Base-by-base conservation (phyloP, 1,140 invertebrate genomes). In the Galleria mellonella region DNA sequence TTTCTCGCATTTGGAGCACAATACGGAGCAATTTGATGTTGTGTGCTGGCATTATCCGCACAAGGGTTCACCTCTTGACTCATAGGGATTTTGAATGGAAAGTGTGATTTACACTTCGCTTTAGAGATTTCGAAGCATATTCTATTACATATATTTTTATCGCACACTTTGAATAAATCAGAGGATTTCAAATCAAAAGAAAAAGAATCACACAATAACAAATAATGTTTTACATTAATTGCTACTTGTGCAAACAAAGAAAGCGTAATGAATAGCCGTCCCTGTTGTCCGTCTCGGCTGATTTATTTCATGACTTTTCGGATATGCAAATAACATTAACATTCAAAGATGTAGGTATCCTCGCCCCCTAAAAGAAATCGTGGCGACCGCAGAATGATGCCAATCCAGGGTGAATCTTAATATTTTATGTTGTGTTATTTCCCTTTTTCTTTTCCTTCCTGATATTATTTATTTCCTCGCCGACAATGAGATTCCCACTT, bases 381-480 rank as follows among this genome's bases (percentile, higher is more conserved):
- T 52, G 60, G 59, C 70, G 61, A 72, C 77, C 81, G 65, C 81
- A 72, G 62, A 83, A 83, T 82, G 72, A 82, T 76, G 78, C 77
- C 78, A 82, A 83, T 83, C 78, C 73, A 66, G 68, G 73, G 65
- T 72, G 74, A 79, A 83, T 83, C 79, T 85, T 82, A 83, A 85
- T 85, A 83, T 83, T 85, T 85, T 78, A 82, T 85, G 77, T 83
- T 83, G 82, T 85, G 77, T 82, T 83, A 83, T 84, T 83, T 77
- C 73, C 71, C 68, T 83, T 78, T 67, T 72, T 66, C 71, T 78
- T 76, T 82, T 79, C 78, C 72, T 76, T 82, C 67, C 67, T 75
- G 64, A 76, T 81, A 82, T 78, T 82, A 83, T 83, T 85, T 83
- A 83, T 83, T 70, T 83, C 70, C 58, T 66, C 60, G 66, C 73